A percentile compares a stretch with the other conserved stretches of the same genome.
Evolutionary conservation across 2,797 vertebrate genomes (phyloP).

Genomic region (Argya squamiceps): DNA sequence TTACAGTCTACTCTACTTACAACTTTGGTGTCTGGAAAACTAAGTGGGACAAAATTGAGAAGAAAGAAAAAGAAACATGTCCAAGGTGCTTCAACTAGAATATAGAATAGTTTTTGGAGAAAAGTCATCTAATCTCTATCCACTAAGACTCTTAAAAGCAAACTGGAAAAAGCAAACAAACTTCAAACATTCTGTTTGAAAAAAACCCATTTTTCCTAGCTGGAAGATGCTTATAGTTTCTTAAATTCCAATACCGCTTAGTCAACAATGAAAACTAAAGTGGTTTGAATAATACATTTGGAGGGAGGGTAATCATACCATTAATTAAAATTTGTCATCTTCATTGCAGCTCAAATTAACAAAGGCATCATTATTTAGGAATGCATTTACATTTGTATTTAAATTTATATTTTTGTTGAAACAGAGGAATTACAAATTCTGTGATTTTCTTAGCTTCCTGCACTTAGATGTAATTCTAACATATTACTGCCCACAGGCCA

Average conservation of each 20-base stretch:
- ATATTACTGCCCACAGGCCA: not conserved
- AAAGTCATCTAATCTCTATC: not conserved
- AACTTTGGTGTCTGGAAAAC: not conserved
- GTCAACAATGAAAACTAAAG: not conserved
- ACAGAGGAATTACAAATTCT: not conserved
- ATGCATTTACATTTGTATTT: not conserved
- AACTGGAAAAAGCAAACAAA: not conserved
- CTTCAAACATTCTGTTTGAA: not conserved
- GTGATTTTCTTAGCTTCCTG: not conserved
- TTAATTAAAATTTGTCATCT: not conserved
- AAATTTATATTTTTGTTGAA: not conserved
- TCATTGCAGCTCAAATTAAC: not conserved
- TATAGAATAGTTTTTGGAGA: not conserved
- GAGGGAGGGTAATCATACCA: not conserved
- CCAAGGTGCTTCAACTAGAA: not conserved
- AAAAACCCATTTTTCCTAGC: not conserved
- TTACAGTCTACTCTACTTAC: not conserved
- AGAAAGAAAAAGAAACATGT: not conserved
- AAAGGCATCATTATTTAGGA: not conserved
- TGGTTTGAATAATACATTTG: not conserved
- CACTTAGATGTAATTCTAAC: not conserved
- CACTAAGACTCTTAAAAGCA: not conserved
- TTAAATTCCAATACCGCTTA: not conserved
- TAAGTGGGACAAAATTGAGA: not conserved
- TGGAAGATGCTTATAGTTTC: not conserved